Base-by-base conservation (phyloP, 2,888 invertebrate species). In the Vanessa cardui region DNA sequence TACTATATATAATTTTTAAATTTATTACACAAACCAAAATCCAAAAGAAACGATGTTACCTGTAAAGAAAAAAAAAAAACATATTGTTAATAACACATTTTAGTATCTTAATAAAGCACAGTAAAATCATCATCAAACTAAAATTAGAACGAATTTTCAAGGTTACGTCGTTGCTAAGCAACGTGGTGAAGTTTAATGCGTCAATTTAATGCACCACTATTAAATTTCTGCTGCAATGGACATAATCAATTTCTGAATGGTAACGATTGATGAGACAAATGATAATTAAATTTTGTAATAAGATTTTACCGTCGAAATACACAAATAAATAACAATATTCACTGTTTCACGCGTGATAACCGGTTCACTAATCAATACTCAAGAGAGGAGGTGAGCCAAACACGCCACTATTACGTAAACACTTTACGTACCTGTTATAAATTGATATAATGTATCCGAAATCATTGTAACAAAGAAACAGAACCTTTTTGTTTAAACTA, bases 101-200 rank as follows among this genome's bases (percentile, higher is more conserved):
- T 64, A 20, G n/a, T 50, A 21, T 8, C 18, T 15, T 15, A 39
- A 15, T 47, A 33, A 26, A 50, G 7, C 20, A 49, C 16, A 64
- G 18, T 58, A 45, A 56, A 26, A 60, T 69, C 31, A 58, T 54
- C 50, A 61, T 58, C n/a, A 63, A 69, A 59, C 70, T 67, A 61
- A 64, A 71, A 64, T 66, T 66, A 65, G 69, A 69, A 69, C 58
- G 58, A 65, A 56, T 31, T 58, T 72, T 73, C 74, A 73, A 75
- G 73, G 74, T 75, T 69, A 70, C 61, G 50, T 64, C 75, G 89
- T 90, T 90, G 88, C 91, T 83, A 81, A 77, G 90, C 85, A 89
- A 90, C 90, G 80, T 79, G 63, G 66, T 76, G 74, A 76, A 73
- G 74, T 72, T 72, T 71, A 83, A 80, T 88, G 88, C 89, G 86